Percentiles rank a stretch among this genome's conserved stretches.
These are phyloP conservation scores for Acyrthosiphon pisum DNA, from an alignment of 1,140 invertebrate genomes.

Conservation along the genomic window DNA sequence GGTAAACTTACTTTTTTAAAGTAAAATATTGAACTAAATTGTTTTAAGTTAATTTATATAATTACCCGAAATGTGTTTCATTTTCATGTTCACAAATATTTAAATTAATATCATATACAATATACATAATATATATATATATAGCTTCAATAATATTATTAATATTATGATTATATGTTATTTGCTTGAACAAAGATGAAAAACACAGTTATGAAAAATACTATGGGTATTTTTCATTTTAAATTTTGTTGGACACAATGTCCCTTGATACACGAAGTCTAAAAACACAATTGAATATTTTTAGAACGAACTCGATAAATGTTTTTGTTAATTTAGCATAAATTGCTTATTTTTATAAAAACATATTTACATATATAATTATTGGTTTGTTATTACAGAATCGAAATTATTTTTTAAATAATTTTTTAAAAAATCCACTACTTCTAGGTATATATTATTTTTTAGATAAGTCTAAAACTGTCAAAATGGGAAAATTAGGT, in stretches of 20 bases:
- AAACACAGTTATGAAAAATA: background rate
- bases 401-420: background rate
- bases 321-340: background rate
- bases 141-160: background rate
- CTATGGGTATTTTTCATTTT: background rate
- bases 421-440: too few relatives aligned
- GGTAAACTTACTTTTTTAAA: background rate
- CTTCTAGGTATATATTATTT: too few relatives aligned
- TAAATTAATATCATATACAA: background rate
- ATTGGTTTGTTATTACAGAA: background rate
- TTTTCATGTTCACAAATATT: background rate
- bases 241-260: background rate
- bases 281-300: constrained; percentile 11
- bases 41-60: background rate
- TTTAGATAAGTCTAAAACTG: too few relatives aligned
- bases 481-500: too few relatives aligned
- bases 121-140: background rate
- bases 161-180: background rate
- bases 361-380: background rate
- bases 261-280: background rate
- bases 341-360: background rate
- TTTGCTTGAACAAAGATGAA: background rate
- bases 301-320: background rate
- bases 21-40: background rate
- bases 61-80: background rate